Percentiles rank a stretch among this genome's conserved stretches.
Evolutionary conservation across 1,140 invertebrate species (phyloP).

Genomic region (Tenebrio molitor): DNA sequence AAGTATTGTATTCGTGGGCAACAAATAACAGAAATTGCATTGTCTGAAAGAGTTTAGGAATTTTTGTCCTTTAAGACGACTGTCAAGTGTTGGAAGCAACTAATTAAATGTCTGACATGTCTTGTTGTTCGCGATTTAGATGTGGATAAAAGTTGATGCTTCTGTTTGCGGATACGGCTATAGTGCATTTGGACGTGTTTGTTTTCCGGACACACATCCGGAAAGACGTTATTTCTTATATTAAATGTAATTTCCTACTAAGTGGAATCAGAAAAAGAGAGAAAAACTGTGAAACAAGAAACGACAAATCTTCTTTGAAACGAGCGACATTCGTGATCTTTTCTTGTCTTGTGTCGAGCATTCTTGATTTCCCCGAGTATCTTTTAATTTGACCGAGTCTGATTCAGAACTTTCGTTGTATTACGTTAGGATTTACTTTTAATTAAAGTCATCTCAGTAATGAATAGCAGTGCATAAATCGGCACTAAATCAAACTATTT

Average conservation of each 20-base stretch:
- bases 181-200: slow-evolving; percentile 29
- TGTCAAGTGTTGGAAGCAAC: too few species aligned
- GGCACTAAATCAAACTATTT: neutral
- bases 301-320: slow-evolving; percentile 22
- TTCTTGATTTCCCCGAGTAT: slow-evolving; percentile 21
- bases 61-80: too few species aligned
- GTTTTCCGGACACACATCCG: slow-evolving; percentile 34
- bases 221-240: slow-evolving; percentile 36
- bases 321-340: neutral
- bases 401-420: neutral
- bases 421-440: slow-evolving; percentile 1
- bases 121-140: too few species aligned
- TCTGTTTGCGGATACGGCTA: neutral
- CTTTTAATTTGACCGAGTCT: slow-evolving; percentile 17
- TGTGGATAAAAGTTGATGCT: neutral
- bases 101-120: too few species aligned
- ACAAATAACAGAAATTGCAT: too few species aligned
- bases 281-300: slow-evolving; percentile 8
- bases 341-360: slow-evolving; percentile 13
- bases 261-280: slow-evolving; percentile 20
- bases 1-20: too few species aligned
- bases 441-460: slow-evolving; percentile 10
- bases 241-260: slow-evolving; percentile 37
- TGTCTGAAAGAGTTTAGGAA: too few species aligned
- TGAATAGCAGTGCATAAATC: neutral